Percentiles rank a stretch among this genome's conserved stretches.
These are phyloP conservation scores for Megaceryle torquata DNA, from an alignment of 2,113 vertebrate genomes.

Conservation along the genomic window DNA sequence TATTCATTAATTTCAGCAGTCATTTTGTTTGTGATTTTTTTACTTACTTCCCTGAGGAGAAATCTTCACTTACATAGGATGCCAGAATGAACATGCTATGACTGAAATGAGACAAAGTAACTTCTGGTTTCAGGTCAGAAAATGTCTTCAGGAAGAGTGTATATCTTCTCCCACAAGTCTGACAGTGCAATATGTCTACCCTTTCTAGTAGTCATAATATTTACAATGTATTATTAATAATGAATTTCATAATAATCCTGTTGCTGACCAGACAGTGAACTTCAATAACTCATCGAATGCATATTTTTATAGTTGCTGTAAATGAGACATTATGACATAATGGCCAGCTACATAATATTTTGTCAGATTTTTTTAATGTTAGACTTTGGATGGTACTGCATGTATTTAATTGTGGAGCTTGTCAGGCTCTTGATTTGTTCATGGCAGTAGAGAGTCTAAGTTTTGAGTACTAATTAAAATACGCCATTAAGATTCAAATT, in stretches of 20 bases:
- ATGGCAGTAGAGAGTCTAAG: not conserved
- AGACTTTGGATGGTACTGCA: not conserved
- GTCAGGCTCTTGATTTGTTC: not conserved
- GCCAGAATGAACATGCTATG: accelerated
- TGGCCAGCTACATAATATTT: not conserved
- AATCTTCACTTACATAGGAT: not conserved
- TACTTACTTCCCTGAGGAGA: not conserved
- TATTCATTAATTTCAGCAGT: not conserved
- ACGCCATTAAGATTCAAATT: not conserved
- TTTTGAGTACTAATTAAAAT: not conserved
- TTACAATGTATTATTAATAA: conserved; percentile 40
- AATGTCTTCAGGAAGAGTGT: conserved; percentile 19
- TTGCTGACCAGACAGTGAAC: conserved; percentile 43
- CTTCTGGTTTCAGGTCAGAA: conserved; percentile 29
- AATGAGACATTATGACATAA: not conserved
- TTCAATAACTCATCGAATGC: conserved; percentile 16
- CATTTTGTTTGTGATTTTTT: not conserved
- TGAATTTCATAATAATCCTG: conserved; percentile 24
- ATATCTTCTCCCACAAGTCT: conserved; percentile 5
- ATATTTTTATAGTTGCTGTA: conserved; percentile 21
- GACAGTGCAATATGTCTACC: not conserved
- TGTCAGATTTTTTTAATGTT: not conserved
- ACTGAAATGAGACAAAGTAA: not conserved
- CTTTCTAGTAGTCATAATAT: conserved; percentile 44
- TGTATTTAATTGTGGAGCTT: not conserved